phyloP scores from a whole-genome alignment of 2,113 vertebrate genomes.

The Erpornis zantholeuca region DNA sequence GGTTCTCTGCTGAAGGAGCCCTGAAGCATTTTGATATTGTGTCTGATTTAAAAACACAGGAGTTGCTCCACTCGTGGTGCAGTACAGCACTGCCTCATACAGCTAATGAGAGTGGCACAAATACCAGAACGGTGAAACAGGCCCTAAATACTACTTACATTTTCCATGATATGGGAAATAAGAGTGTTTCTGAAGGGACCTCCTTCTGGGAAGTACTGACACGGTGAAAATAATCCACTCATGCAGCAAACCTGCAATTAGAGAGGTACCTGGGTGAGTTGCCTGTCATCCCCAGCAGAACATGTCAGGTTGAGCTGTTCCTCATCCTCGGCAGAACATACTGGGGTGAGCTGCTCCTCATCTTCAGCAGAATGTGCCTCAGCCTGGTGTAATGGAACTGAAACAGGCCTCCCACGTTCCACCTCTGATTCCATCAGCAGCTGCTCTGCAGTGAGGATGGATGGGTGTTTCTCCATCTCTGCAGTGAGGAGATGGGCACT shows the following conservation, averaged over 20 bases:
- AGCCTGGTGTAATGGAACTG: background rate
- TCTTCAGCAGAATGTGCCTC: background rate
- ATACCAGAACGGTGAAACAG: background rate
- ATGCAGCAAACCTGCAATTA: background rate
- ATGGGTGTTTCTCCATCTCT: background rate
- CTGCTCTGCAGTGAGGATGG: background rate
- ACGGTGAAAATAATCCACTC: background rate
- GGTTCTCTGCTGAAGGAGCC: background rate
- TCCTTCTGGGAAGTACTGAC: background rate
- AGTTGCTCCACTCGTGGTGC: background rate
- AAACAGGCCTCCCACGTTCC: fast-evolving
- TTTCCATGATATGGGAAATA: background rate
- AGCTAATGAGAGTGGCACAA: background rate
- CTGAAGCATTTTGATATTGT: background rate
- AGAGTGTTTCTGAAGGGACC: background rate
- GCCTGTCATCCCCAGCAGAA: background rate
- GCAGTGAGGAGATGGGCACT: background rate
- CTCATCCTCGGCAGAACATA: background rate
- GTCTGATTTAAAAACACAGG: background rate
- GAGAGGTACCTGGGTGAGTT: background rate
- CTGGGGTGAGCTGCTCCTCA: background rate
- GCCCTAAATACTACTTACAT: background rate
- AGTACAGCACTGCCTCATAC: background rate
- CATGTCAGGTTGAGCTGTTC: background rate
- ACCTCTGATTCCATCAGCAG: fast-evolving